Evolutionary conservation across 2,888 invertebrate genomes (phyloP), one percentile per base, ranked within the genome.

Genomic region (Charanyca ferruginea): DNA sequence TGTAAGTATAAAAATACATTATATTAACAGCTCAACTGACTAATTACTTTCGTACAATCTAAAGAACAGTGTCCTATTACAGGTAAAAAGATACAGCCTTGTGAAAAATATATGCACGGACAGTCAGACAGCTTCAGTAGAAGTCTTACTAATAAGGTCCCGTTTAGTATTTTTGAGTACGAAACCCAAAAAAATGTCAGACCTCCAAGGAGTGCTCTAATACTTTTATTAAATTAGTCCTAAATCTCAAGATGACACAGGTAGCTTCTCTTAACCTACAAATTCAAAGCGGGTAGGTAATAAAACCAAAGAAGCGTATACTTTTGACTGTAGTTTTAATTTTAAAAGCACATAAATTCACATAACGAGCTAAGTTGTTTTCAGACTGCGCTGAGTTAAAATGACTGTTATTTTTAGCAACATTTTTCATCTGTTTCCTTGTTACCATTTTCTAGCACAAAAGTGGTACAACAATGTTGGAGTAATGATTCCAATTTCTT

Each of bases 271-370:
- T 32, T 1, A 48, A 20, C 25, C 32, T 48, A 47, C 22, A 59
- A 64, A 55, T 70, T 25, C 47, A 23, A 45, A 59, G 38, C 32
- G 6, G 9, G 11, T 38, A 7, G 23, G 59, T 60, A 64, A 64
- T 73, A 75, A 69, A 70, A 75, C 55, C 11, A 1, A 41, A 45
- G 13, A 2, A 64, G 32, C 64, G 38, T 44, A 55, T 64, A 74
- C 54, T 64, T 70, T 53, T 38, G 60, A 44, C 61, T 48, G 61
- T 66, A 74, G 61, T 78, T 77, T 76, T 66, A 77, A 70, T 77
- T 77, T 79, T 61, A 70, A 67, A 60, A 64, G 62, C 51, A 48
- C 70, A 73, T 79, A 79, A 79, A 79, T 79, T 58, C 38, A 13
- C 3, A 23, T 77, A 77, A 79, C 49, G 79, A 73, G 61, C 63